phyloP scores from a whole-genome alignment of 2,888 invertebrate genomes.

The Dicranocentrus wangi region DNA sequence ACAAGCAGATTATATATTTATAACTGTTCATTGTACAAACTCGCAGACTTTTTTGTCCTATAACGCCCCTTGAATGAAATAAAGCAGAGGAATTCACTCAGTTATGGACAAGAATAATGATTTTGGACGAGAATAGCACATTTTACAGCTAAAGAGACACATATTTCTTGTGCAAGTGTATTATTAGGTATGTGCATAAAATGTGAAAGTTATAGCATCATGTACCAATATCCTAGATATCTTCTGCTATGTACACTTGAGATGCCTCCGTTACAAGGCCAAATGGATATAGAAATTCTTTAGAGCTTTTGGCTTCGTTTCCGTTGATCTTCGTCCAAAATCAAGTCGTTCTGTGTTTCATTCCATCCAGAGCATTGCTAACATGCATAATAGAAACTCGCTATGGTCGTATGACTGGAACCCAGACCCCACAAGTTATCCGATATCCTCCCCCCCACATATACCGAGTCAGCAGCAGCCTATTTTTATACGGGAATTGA shows the following conservation, averaged over 20 bases:
- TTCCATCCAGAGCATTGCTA: conserved; percentile 1
- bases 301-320: conserved; percentile 59
- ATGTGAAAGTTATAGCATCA: conserved; percentile 30
- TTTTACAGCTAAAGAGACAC: conserved; percentile 49
- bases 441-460: not conserved
- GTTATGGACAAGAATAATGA: conserved; percentile 61
- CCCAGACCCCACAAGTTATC: no score
- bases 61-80: conserved; percentile 47
- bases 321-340: conserved; percentile 62
- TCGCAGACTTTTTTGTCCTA: conserved; percentile 41
- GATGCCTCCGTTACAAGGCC: conserved; percentile 38
- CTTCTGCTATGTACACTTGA: no score
- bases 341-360: conserved; percentile 47
- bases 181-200: conserved; percentile 43
- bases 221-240: no score
- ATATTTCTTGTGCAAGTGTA: conserved; percentile 47
- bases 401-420: not conserved
- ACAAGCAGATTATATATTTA: conserved; percentile 56
- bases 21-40: conserved; percentile 56
- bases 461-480: not conserved
- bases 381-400: conserved; percentile 15
- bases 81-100: conserved; percentile 56
- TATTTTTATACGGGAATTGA: conserved; percentile 3
- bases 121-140: conserved; percentile 54
- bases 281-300: conserved; percentile 56